phyloP scores from a whole-genome alignment of 2,888 invertebrate species.

The Merodon equestris region DNA sequence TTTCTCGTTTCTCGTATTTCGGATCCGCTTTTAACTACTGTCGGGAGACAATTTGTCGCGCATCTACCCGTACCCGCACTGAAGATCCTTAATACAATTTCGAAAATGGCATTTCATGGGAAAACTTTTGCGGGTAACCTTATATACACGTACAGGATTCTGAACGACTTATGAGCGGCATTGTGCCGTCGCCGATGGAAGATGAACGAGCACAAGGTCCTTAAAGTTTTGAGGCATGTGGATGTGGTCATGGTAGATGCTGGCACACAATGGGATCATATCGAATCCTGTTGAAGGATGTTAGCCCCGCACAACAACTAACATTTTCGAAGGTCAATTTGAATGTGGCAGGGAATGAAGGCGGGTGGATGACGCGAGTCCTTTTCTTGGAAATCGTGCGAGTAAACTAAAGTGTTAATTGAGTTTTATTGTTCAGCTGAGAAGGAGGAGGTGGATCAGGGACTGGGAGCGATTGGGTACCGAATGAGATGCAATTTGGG shows the following conservation, averaged over 20 bases:
- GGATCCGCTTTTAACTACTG: constrained; percentile 50
- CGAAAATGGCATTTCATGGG: constrained; percentile 62
- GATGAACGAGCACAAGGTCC: constrained; percentile 30
- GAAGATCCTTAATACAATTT: constrained; percentile 57
- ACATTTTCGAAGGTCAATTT: constrained; percentile 63
- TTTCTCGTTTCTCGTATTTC: too few species aligned
- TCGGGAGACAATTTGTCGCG: constrained; percentile 63
- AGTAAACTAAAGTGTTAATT: constrained; percentile 66
- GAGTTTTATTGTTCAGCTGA: constrained; percentile 60
- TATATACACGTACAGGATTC: not conserved
- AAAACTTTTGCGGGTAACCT: constrained; percentile 67
- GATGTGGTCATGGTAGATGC: constrained; percentile 41
- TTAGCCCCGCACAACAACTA: constrained; percentile 52
- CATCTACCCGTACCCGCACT: not conserved
- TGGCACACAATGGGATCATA: not conserved
- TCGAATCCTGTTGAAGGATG: constrained; percentile 22
- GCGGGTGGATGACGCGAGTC: too few species aligned
- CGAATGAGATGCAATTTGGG: constrained; percentile 45
- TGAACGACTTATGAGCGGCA: constrained; percentile 33
- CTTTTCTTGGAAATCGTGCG: constrained; percentile 9
- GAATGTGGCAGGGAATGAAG: constrained; percentile 8
- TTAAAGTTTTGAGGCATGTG: constrained; percentile 57
- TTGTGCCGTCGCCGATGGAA: constrained; percentile 35
- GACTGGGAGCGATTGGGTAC: constrained; percentile 16
- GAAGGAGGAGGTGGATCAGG: not conserved